Percentiles rank a stretch among this genome's conserved stretches.
These are phyloP conservation scores for Eupithecia abbreviata DNA, from an alignment of 2,888 invertebrate genomes.

Conservation along the genomic window DNA sequence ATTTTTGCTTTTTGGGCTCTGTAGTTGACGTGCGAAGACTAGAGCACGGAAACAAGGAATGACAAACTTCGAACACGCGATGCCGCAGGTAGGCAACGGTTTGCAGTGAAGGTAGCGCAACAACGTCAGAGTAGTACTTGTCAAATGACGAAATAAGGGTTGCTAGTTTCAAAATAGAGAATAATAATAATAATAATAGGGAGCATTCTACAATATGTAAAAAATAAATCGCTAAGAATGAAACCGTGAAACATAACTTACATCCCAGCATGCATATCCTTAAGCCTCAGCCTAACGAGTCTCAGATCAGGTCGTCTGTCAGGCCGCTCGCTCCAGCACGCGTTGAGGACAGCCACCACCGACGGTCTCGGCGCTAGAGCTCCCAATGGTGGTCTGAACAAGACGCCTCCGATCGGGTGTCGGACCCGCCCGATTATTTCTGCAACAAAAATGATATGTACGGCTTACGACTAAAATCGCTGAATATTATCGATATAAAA, in stretches of 20 bases:
- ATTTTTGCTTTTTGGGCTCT: too few relatives aligned
- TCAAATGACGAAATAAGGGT: too few relatives aligned
- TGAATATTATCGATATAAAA: not conserved
- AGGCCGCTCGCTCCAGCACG: constrained; percentile 93
- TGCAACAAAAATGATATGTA: constrained; percentile 47
- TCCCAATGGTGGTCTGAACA: constrained; percentile 87
- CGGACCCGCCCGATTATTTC: constrained; percentile 85
- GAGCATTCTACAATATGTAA: too few relatives aligned
- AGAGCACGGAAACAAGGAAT: too few relatives aligned
- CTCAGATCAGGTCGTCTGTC: constrained; percentile 91
- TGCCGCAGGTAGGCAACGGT: too few relatives aligned
- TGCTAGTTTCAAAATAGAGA: too few relatives aligned
- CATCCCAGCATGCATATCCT: constrained; percentile 91
- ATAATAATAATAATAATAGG: too few relatives aligned
- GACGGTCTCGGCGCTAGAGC: constrained; percentile 89
- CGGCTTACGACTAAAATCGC: not conserved
- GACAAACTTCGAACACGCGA: too few relatives aligned
- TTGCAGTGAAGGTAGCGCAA: too few relatives aligned
- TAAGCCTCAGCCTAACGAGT: constrained; percentile 88
- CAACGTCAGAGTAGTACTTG: too few relatives aligned
- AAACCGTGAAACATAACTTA: constrained; percentile 63
- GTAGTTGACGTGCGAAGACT: too few relatives aligned
- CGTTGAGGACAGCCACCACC: constrained; percentile 87
- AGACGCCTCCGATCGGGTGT: constrained; percentile 79
- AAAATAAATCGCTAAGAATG: too few relatives aligned